Percentiles rank a stretch among this genome's conserved stretches.
phyloP scores from a whole-genome alignment of 2,113 vertebrate genomes.

The Xenopus laevis region DNA sequence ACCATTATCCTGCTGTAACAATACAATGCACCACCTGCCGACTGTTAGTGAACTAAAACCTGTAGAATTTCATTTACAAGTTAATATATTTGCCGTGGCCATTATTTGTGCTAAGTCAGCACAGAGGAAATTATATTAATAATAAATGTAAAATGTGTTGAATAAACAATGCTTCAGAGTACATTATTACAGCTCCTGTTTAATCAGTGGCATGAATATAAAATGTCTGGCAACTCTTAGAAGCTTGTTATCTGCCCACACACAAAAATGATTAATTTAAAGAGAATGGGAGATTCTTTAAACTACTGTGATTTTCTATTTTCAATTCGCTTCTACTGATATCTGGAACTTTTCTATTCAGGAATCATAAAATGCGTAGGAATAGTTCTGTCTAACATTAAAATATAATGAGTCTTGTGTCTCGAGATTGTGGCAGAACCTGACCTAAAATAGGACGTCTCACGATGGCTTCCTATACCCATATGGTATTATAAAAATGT shows the following conservation, averaged over 20 bases:
- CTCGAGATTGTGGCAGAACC: no score
- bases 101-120: conserved; percentile 38
- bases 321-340: conserved; percentile 48
- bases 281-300: conserved; percentile 60
- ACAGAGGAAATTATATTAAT: conserved; percentile 41
- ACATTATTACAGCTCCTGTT: conserved; percentile 42
- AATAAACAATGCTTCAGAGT: conserved; percentile 22
- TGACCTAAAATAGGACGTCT: no score
- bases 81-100: conserved; percentile 21
- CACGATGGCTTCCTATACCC: no score
- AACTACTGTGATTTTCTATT: conserved; percentile 51
- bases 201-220: conserved; percentile 54
- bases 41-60: conserved; percentile 9
- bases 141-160: conserved; percentile 40
- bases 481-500: no score
- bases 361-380: conserved; percentile 54
- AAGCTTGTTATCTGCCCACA: conserved; percentile 55
- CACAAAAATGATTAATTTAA: conserved; percentile 60
- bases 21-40: conserved; percentile 14
- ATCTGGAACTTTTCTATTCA: conserved; percentile 50
- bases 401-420: no score
- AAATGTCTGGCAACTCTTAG: conserved; percentile 53
- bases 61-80: conserved; percentile 6
- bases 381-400: conserved; percentile 47
- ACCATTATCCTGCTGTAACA: conserved; percentile 3